phyloP scores from a whole-genome alignment of 1,140 invertebrate genomes.

The Argopecten irradians region DNA sequence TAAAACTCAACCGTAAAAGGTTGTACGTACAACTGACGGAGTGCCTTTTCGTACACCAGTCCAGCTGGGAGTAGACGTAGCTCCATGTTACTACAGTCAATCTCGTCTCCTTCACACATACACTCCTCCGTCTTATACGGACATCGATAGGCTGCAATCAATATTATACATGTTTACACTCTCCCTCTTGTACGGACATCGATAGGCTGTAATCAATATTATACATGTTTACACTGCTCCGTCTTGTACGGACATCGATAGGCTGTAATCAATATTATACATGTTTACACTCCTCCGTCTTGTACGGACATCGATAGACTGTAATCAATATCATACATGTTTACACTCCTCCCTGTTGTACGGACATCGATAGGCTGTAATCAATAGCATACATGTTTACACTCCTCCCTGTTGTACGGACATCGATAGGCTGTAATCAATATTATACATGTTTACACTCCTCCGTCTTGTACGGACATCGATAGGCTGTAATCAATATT shows the following conservation, averaged over 20 bases:
- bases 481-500: no score
- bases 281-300: no score
- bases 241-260: constrained; percentile 48
- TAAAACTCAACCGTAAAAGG: no score
- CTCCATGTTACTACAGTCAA: constrained; percentile 50
- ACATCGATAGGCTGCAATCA: constrained; percentile 49
- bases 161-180: no score
- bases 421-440: constrained; percentile 51
- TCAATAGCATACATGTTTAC: no score
- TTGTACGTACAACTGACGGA: constrained; percentile 53
- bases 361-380: constrained; percentile 53
- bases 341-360: constrained; percentile 42
- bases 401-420: constrained; percentile 43
- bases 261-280: constrained; percentile 49
- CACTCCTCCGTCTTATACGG: constrained; percentile 47
- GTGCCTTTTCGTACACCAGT: constrained; percentile 24
- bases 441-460: no score
- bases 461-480: no score
- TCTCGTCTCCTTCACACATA: constrained; percentile 51
- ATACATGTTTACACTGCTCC: constrained; percentile 44
- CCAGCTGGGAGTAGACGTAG: constrained; percentile 43
- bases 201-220: no score
- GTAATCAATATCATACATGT: no score
- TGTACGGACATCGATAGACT: no score
- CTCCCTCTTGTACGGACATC: no score